These are phyloP conservation scores for Saturnia japonica DNA, from an alignment of 2,888 invertebrate species.

Conservation along the genomic window DNA sequence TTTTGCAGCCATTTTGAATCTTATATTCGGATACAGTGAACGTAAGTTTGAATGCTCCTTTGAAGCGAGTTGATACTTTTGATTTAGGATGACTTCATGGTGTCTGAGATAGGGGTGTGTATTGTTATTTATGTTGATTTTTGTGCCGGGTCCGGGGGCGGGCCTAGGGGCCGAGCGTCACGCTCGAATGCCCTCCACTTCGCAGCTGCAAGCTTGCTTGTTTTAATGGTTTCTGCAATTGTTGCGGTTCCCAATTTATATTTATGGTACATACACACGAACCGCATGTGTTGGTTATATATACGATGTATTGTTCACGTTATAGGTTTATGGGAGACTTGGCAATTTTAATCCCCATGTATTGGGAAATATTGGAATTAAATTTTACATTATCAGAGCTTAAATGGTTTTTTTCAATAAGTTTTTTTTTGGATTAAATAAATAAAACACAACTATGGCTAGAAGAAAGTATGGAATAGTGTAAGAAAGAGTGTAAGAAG, in stretches of 20 bases:
- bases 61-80: slow-evolving; percentile 37
- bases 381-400: slow-evolving; percentile 23
- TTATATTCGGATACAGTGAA: slow-evolving; percentile 33
- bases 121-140: slow-evolving; percentile 82
- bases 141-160: slow-evolving; percentile 73
- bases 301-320: slow-evolving; percentile 35
- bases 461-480: background rate
- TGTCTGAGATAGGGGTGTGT: slow-evolving; percentile 80
- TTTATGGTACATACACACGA: slow-evolving; percentile 60
- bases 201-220: slow-evolving; percentile 75
- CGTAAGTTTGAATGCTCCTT: slow-evolving; percentile 32
- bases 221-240: slow-evolving; percentile 74
- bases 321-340: slow-evolving; percentile 62
- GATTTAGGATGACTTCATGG: slow-evolving; percentile 49
- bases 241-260: slow-evolving; percentile 62
- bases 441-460: background rate
- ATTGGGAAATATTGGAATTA: slow-evolving; percentile 36
- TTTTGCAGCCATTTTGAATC: slow-evolving; percentile 31
- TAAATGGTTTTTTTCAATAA: background rate
- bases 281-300: slow-evolving; percentile 46
- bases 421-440: background rate
- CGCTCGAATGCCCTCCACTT: slow-evolving; percentile 65
- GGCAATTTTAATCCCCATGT: slow-evolving; percentile 44
- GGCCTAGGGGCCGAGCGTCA: slow-evolving; percentile 70
- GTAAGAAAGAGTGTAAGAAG: too few species aligned